Evolutionary conservation across 2,888 invertebrate species (phyloP).

Genomic region (Furcula furcula): DNA sequence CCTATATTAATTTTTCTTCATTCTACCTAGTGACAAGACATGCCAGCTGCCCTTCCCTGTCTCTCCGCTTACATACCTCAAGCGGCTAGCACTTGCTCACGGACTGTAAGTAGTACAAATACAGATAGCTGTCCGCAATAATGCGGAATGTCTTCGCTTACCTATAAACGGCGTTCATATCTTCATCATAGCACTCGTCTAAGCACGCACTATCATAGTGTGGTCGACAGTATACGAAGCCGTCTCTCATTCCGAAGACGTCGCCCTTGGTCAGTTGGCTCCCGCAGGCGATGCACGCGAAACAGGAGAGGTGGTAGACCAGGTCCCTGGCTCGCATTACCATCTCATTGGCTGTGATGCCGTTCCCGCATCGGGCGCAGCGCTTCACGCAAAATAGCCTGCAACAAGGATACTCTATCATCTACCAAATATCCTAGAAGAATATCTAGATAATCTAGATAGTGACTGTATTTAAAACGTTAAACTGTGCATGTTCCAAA

Average conservation of each 20-base stretch:
- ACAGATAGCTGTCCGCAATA: too few relatives aligned
- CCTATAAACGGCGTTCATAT: constrained; percentile 74
- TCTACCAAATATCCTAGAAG: too few relatives aligned
- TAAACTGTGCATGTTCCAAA: too few relatives aligned
- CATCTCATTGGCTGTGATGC: constrained; percentile 92
- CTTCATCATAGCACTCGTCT: constrained; percentile 84
- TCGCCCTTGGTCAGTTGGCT: constrained; percentile 92
- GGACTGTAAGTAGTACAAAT: too few relatives aligned
- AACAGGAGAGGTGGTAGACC: constrained; percentile 95
- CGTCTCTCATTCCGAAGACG: constrained; percentile 93
- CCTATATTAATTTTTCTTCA: too few relatives aligned
- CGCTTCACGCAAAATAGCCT: constrained; percentile 93
- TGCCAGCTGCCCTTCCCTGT: too few relatives aligned
- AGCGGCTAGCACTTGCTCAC: too few relatives aligned
- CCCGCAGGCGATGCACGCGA: constrained; percentile 93
- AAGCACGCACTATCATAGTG: constrained; percentile 81
- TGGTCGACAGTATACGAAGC: constrained; percentile 87
- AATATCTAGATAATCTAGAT: too few relatives aligned
- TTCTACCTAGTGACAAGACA: too few relatives aligned
- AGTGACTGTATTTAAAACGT: too few relatives aligned
- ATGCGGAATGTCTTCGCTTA: constrained; percentile 19
- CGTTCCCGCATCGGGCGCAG: constrained; percentile 92
- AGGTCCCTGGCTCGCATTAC: constrained; percentile 94
- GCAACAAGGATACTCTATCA: constrained; percentile 70
- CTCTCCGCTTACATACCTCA: too few relatives aligned